Base-by-base conservation (phyloP, 1,140 invertebrate genomes). In the Spodoptera frugiperda region DNA sequence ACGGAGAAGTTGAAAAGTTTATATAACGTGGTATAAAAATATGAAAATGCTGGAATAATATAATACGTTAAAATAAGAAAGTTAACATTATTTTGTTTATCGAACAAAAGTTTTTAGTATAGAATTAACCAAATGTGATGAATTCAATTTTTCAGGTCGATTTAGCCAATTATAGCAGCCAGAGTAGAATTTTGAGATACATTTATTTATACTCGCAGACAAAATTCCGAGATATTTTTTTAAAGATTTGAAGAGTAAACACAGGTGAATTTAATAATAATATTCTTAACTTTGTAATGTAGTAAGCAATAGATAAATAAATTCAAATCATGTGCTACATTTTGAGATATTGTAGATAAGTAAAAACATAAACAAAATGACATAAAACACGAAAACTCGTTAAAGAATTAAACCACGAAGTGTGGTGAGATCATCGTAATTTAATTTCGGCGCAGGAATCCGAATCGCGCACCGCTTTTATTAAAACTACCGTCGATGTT, bases 401-500 rank as follows among this genome's bases (percentile, higher is more conserved):
- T 25, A 48, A 33, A 71, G 3, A 5, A 33, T 39, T 10, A 46
- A 15, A 25, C 14, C 19, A 53, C 14, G 19, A 55, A 73, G 49
- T 55, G 12, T 44, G 33, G 11, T 0, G 10, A 14, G 10, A 71
- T 17, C 21, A 11, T 44, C 17, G 12, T 71, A 71, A 59, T 30
- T 49, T 48, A 67, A 67, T 67, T 67, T 67, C 1, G 11, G 14
- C 12, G 17, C 17, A 17, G 19, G 6, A 67, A 25, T 49, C 44
- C 17, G 12, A 61, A 33, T 67, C 49, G 9, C 48, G 67, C 8
- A 11, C n/a, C 49, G 49, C n/a, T 44, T 75, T 61, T 61, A 25
- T 75, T 33, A 75, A 65, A 63, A 75, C 59, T 65, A 63, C 48
- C 12, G 44, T 2, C n/a, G 39, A 49, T 73, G 33, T 39, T 39